These are phyloP conservation scores for Caenorhabditis japonica DNA, from an alignment of 2,888 invertebrate species.

Conservation along the genomic window DNA sequence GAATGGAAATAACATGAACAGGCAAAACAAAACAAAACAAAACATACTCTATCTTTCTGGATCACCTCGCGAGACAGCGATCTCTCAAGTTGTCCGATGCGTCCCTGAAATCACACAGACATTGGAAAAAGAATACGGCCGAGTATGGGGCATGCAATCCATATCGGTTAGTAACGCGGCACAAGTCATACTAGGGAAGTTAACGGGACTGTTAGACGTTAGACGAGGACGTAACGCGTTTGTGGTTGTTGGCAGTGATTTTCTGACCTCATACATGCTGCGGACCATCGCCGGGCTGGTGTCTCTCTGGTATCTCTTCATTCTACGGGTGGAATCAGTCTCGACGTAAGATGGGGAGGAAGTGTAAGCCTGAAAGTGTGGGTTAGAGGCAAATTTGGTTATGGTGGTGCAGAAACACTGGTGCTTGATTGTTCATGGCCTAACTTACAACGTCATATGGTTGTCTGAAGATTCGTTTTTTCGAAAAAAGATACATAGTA, in stretches of 20 bases:
- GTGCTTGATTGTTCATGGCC: not conserved
- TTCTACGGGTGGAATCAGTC: slow-evolving; percentile 62
- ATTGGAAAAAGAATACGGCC: slow-evolving; percentile 20
- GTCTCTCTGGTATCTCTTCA: slow-evolving; percentile 61
- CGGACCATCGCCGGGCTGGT: slow-evolving; percentile 62
- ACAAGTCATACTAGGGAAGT: not conserved
- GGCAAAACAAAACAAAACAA: slow-evolving; percentile 18
- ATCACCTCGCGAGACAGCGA: slow-evolving; percentile 75
- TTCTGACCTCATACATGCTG: slow-evolving; percentile 71
- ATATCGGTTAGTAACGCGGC: slow-evolving; percentile 36
- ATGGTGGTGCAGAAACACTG: slow-evolving; percentile 25
- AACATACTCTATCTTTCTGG: slow-evolving; percentile 74
- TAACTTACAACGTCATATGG: slow-evolving; percentile 53
- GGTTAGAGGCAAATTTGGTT: not conserved
- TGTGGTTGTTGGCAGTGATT: not conserved
- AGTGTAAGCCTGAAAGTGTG: slow-evolving; percentile 62
- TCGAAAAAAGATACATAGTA: slow-evolving; percentile 61
- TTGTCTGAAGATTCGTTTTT: slow-evolving; percentile 59
- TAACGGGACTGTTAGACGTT: slow-evolving; percentile 30
- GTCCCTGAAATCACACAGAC: slow-evolving; percentile 68
- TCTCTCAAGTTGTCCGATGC: slow-evolving; percentile 75
- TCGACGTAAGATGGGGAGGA: slow-evolving; percentile 65
- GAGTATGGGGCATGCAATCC: slow-evolving; percentile 37
- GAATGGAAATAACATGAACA: slow-evolving; percentile 46
- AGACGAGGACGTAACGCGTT: slow-evolving; percentile 41